Conservation (phyloP, 2,797 vertebrate species). For the Helostoma temminkii region DNA sequence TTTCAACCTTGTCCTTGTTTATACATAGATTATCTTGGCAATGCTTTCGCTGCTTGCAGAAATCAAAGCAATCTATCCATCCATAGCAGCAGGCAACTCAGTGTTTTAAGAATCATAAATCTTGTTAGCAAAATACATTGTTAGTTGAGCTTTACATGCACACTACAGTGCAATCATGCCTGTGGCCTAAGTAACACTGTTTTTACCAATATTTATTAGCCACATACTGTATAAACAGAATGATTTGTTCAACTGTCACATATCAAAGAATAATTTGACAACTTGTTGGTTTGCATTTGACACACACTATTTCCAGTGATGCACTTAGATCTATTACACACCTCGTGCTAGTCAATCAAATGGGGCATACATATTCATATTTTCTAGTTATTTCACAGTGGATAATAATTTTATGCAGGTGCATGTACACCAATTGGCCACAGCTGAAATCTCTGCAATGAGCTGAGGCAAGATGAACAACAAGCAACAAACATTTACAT, state of each 20-base stretch:
- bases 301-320: background rate
- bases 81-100: constrained; percentile 10
- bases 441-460: background rate
- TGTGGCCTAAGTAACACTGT: no score
- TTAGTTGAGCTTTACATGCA: background rate
- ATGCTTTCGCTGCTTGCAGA: constrained; percentile 33
- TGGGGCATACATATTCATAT: constrained; percentile 33
- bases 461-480: constrained; percentile 2
- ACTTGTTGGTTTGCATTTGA: background rate
- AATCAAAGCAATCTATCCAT: constrained; percentile 64
- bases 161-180: background rate
- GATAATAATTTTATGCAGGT: constrained; percentile 23
- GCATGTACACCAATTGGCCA: constrained; percentile 16
- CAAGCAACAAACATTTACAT: background rate
- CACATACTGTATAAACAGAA: background rate
- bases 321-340: constrained; percentile 6
- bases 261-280: background rate
- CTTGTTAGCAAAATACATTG: constrained; percentile 1
- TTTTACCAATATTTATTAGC: no score
- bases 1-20: constrained; percentile 69
- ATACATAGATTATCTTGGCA: constrained; percentile 66
- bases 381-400: constrained; percentile 16
- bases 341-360: constrained; percentile 5
- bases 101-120: constrained; percentile 18
- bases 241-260: background rate